Percentiles rank a stretch among this genome's conserved stretches.
Evolutionary conservation across 2,797 vertebrate species (phyloP).

Genomic region (Limosa lapponica): DNA sequence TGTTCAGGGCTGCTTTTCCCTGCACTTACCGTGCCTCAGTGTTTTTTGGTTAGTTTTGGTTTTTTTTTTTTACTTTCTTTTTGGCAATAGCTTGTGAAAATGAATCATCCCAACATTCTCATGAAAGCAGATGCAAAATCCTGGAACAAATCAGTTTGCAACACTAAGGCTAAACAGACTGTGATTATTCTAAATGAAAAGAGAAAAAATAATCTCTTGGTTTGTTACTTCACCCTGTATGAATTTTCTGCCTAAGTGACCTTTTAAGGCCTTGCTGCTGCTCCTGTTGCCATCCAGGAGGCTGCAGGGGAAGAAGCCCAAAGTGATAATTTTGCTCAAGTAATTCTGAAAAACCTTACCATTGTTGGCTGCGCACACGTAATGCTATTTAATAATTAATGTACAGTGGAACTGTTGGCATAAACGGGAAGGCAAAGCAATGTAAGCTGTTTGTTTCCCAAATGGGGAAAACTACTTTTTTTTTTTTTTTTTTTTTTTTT

Average conservation of each 20-base stretch:
- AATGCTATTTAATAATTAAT: neutral
- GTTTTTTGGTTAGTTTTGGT: neutral
- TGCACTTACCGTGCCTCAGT: neutral
- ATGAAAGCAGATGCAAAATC: slow-evolving; percentile 64
- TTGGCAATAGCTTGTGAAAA: slow-evolving; percentile 37
- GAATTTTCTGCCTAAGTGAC: slow-evolving; percentile 38
- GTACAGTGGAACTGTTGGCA: neutral
- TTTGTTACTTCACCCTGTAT: slow-evolving; percentile 28
- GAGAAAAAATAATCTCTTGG: slow-evolving; percentile 25
- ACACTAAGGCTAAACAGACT: slow-evolving; percentile 52
- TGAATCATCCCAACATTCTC: slow-evolving; percentile 44
- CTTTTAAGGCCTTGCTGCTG: slow-evolving; percentile 23
- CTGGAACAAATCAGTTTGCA: slow-evolving; percentile 65
- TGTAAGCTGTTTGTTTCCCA: slow-evolving; percentile 25
- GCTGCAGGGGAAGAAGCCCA: slow-evolving; percentile 15
- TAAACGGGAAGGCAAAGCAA: slow-evolving; percentile 45
- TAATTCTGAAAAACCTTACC: neutral
- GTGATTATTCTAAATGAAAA: slow-evolving; percentile 53
- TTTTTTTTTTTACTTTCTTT: neutral
- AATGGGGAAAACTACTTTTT: neutral
- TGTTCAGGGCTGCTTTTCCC: neutral
- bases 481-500: neutral
- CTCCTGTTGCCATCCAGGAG: neutral
- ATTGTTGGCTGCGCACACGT: neutral
- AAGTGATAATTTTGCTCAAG: neutral